These are phyloP conservation scores for Agrilus planipennis DNA, from an alignment of 1,140 invertebrate species.

Conservation along the genomic window DNA sequence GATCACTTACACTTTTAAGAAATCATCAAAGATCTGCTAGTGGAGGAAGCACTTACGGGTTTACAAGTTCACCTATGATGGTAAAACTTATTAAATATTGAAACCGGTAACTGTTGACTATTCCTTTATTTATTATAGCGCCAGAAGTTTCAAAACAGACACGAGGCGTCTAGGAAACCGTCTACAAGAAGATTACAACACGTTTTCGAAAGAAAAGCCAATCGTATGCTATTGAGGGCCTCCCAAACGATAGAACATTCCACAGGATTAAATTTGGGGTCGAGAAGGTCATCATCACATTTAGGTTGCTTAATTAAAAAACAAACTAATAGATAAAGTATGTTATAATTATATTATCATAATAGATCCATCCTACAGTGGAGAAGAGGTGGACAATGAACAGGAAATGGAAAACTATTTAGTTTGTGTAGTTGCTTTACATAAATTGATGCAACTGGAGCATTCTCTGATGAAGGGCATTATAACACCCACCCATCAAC, in stretches of 20 bases:
- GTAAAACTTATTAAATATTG: too few species aligned
- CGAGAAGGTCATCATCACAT: slow-evolving; percentile 36
- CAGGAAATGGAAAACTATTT: slow-evolving; percentile 81
- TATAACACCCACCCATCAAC: slow-evolving; percentile 66
- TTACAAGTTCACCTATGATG: slow-evolving; percentile 30
- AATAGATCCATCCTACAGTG: slow-evolving; percentile 32
- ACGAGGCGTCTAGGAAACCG: slow-evolving; percentile 36
- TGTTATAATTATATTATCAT: slow-evolving; percentile 9
- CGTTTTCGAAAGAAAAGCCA: slow-evolving; percentile 75
- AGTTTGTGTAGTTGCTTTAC: slow-evolving; percentile 72
- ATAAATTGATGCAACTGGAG: slow-evolving; percentile 81
- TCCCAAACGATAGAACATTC: slow-evolving; percentile 68
- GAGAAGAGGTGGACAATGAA: slow-evolving; percentile 58
- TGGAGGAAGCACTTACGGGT: slow-evolving; percentile 44
- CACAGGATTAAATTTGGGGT: slow-evolving; percentile 52
- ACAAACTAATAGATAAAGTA: slow-evolving; percentile 9
- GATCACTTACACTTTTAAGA: slow-evolving; percentile 62
- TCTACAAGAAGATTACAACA: slow-evolving; percentile 38
- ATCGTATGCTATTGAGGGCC: slow-evolving; percentile 72
- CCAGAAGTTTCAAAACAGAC: slow-evolving; percentile 40
- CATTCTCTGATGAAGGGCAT: slow-evolving; percentile 70
- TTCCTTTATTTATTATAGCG: too few species aligned
- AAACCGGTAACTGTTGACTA: too few species aligned
- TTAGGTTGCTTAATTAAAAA: slow-evolving; percentile 25
- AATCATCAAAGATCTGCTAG: slow-evolving; percentile 71